Base-by-base conservation (phyloP, 2,113 vertebrate genomes). In the Chionodraco myersi region DNA sequence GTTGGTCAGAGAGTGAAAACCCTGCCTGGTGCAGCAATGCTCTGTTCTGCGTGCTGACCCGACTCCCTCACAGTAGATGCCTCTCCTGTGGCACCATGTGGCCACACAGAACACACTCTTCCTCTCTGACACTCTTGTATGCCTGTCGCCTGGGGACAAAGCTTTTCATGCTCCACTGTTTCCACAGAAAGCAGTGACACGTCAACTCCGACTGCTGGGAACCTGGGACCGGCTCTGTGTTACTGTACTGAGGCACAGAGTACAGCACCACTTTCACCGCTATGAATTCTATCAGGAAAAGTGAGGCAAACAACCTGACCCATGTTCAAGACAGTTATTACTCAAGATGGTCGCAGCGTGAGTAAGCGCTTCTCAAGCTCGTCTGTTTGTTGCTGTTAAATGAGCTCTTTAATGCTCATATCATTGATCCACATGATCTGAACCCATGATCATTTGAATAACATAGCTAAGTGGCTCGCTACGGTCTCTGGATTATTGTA, bases 81-180 rank as follows among this genome's bases (percentile, higher is more conserved):
- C 69, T 85, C 75, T 90, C 88, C 87, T 60, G 77, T 84, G 73
- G 90, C 80, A 75, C 83, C 69, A 80, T 77, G 85, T 53, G 62
- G 83, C 82, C 85, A 79, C 75, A 86, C 63, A 84, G 80, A 83
- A 87, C 86, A 80, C 85, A 88, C 80, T 82, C 45, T 53, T 90
- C 67, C 84, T 89, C 44, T 62, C 72, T 85, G 77, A 79, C 79
- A 71, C 62, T 88, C 60, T 57, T 65, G 44, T 75, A 67, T 71
- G 74, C 70, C 75, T 63, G 80, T 60, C 77, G 88, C 92, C 86
- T 76, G 79, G 73, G 79, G 89, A 90, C 85, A 85, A 75, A 83
- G 75, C 80, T 88, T 93, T 91, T 90, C 85, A 92, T 87, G 90
- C 87, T 89, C 80, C 79, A 74, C 81, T 86, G 79, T 89, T 66